phyloP scores from a whole-genome alignment of 1,140 invertebrate species.

The Mactra quadrangularis region DNA sequence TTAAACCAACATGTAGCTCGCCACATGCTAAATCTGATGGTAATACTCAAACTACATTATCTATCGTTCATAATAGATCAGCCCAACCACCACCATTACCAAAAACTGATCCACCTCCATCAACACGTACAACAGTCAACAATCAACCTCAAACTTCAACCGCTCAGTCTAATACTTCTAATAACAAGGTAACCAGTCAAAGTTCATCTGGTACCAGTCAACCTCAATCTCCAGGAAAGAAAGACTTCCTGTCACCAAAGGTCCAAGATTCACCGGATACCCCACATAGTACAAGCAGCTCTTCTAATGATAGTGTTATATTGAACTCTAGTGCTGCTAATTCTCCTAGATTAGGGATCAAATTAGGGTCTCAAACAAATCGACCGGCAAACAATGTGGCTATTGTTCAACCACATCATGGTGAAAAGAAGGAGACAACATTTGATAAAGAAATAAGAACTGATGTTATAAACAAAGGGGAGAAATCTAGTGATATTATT shows the following conservation, averaged over 20 bases:
- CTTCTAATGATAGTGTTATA: constrained; percentile 79
- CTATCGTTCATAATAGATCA: constrained; percentile 72
- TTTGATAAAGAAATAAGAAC: constrained; percentile 82
- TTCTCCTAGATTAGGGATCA: constrained; percentile 79
- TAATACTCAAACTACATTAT: constrained; percentile 78
- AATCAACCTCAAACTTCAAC: constrained; percentile 61
- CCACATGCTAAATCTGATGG: constrained; percentile 74
- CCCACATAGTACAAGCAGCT: constrained; percentile 64
- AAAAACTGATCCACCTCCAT: constrained; percentile 69
- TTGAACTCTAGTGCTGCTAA: constrained; percentile 72
- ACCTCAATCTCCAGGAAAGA: constrained; percentile 36
- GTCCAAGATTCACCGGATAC: constrained; percentile 40
- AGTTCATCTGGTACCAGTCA: constrained; percentile 30
- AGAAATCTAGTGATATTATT: constrained; percentile 32
- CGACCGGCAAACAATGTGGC: constrained; percentile 81
- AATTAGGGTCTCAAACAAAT: constrained; percentile 75
- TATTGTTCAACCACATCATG: constrained; percentile 79
- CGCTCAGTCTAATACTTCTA: constrained; percentile 3
- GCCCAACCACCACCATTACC: constrained; percentile 63
- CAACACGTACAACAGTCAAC: constrained; percentile 53
- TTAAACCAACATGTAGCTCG: constrained; percentile 78
- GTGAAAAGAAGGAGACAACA: constrained; percentile 83
- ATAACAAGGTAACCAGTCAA: constrained; percentile 27
- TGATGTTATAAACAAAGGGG: constrained; percentile 74
- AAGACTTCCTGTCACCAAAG: constrained; percentile 24